Evolutionary conservation across 2,888 invertebrate species (phyloP).

Genomic region (Catocala nupta): DNA sequence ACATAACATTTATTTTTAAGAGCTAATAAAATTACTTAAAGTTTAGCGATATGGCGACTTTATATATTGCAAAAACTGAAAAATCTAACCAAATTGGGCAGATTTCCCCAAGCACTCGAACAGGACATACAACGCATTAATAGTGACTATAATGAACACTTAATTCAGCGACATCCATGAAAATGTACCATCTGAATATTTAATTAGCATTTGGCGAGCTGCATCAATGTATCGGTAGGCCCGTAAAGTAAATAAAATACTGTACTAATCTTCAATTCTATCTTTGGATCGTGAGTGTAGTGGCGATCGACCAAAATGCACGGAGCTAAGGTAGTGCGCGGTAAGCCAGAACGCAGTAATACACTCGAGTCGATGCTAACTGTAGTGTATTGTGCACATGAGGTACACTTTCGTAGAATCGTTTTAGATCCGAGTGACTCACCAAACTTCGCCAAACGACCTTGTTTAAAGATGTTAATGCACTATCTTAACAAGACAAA

Average conservation of each 20-base stretch:
- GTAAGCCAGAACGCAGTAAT: not conserved
- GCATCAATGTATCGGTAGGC: conserved; percentile 26
- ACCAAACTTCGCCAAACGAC: conserved; percentile 3
- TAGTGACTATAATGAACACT: not conserved
- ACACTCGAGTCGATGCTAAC: conserved; percentile 21
- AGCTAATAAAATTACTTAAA: no score
- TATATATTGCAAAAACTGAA: no score
- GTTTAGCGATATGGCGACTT: no score
- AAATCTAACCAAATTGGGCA: no score
- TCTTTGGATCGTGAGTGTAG: conserved; percentile 39
- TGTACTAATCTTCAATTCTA: conserved; percentile 40
- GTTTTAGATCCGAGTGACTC: conserved; percentile 13
- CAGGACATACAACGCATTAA: no score
- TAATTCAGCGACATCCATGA: no score
- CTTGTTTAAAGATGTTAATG: conserved; percentile 15
- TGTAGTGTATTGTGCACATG: conserved; percentile 25
- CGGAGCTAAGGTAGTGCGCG: conserved; percentile 8
- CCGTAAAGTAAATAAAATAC: conserved; percentile 41
- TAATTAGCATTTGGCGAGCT: conserved; percentile 11
- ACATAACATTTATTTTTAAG: no score
- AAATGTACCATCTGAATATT: not conserved
- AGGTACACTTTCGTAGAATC: conserved; percentile 24
- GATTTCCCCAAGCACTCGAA: no score
- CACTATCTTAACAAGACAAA: conserved; percentile 22
- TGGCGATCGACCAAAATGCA: conserved; percentile 35